Percentiles rank a stretch among this genome's conserved stretches.
Conservation (phyloP, 2,888 invertebrate species). For the Caprella mutica region DNA sequence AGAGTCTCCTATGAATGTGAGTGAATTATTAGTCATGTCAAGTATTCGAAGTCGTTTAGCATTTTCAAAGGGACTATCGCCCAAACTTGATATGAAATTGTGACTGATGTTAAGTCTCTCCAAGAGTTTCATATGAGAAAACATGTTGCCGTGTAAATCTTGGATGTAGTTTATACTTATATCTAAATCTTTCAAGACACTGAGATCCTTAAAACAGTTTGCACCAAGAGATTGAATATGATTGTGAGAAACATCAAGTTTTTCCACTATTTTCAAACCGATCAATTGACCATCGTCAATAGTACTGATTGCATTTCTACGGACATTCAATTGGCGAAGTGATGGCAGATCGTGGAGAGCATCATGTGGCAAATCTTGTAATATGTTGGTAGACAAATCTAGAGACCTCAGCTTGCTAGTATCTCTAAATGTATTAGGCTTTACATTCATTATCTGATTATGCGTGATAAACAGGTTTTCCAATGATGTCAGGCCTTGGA, state of each 20-base stretch:
- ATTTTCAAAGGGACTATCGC: conserved; percentile 34
- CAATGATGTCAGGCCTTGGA: conserved; percentile 52
- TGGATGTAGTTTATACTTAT: conserved; percentile 70
- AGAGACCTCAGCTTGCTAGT: conserved; percentile 57
- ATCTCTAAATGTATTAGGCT: conserved; percentile 35
- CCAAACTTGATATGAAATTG: conserved; percentile 25
- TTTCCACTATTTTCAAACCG: conserved; percentile 55
- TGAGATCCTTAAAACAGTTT: conserved; percentile 63
- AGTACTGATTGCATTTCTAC: conserved; percentile 61
- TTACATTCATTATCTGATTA: conserved; percentile 22
- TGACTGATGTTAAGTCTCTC: conserved; percentile 30
- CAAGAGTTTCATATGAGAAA: conserved; percentile 39
- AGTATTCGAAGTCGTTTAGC: conserved; percentile 58
- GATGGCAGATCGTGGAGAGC: conserved; percentile 56
- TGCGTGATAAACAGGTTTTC: conserved; percentile 43
- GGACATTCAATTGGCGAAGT: conserved; percentile 62
- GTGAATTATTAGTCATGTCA: conserved; percentile 64
- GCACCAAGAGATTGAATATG: conserved; percentile 35
- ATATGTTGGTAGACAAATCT: conserved; percentile 63
- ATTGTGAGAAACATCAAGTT: conserved; percentile 50
- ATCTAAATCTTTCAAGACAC: conserved; percentile 66
- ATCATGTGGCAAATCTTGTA: conserved; percentile 59
- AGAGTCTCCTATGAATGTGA: conserved; percentile 59
- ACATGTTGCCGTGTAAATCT: conserved; percentile 70
- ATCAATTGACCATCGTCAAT: conserved; percentile 61